phyloP scores from a whole-genome alignment of 2,888 invertebrate species.

The Synanthedon myopaeformis region DNA sequence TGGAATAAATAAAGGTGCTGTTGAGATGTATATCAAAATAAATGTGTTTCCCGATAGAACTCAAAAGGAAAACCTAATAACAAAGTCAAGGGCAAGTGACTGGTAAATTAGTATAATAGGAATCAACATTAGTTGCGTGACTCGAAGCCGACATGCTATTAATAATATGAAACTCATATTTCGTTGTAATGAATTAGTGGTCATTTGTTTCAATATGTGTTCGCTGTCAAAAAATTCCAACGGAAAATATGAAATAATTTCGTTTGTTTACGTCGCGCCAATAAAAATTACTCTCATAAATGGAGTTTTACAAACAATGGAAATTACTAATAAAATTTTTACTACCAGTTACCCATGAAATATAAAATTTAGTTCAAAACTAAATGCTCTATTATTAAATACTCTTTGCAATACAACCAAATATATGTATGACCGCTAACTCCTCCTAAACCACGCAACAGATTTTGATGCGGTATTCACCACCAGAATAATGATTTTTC shows the following conservation, averaged over 20 bases:
- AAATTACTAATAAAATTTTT: too few species aligned
- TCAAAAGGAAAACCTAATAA: neutral
- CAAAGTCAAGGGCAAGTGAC: conserved; percentile 2
- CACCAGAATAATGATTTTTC: too few species aligned
- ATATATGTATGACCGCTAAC: too few species aligned
- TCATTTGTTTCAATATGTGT: conserved; percentile 15
- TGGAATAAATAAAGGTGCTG: too few species aligned
- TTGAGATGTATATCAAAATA: too few species aligned
- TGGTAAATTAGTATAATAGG: conserved; percentile 2
- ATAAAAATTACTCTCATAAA: neutral
- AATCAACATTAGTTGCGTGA: conserved; percentile 19
- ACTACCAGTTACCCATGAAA: too few species aligned
- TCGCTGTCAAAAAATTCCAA: conserved; percentile 4
- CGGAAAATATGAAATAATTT: neutral
- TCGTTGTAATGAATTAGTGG: conserved; percentile 14
- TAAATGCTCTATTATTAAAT: too few species aligned
- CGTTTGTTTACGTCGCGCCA: neutral
- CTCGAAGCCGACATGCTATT: conserved; percentile 14
- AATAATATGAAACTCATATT: conserved; percentile 16
- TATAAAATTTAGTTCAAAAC: too few species aligned
- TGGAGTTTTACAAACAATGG: neutral
- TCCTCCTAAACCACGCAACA: too few species aligned
- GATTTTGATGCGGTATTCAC: too few species aligned
- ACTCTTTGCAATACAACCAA: too few species aligned
- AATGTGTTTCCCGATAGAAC: too few species aligned